A percentile compares a stretch with the other conserved stretches of the same genome.
These are phyloP conservation scores for Heptranchias perlo DNA, from an alignment of 2,113 vertebrate species.

Conservation along the genomic window DNA sequence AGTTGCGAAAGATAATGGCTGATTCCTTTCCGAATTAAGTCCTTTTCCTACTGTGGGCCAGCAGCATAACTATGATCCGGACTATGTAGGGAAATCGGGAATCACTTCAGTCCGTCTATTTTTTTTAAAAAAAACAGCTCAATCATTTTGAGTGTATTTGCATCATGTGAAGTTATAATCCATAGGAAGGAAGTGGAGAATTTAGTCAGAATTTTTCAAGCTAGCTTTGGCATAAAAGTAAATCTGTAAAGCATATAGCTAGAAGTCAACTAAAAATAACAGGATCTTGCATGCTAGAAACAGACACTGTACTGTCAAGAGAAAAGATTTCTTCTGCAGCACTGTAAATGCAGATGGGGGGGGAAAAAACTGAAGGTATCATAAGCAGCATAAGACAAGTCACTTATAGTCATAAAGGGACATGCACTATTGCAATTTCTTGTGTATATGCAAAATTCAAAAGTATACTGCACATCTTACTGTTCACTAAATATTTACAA, in stretches of 20 bases:
- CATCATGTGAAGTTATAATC: neutral
- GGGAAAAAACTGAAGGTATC: neutral
- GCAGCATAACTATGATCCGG: neutral
- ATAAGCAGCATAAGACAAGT: neutral
- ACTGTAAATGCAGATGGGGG: neutral
- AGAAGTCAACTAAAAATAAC: neutral
- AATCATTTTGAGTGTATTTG: neutral
- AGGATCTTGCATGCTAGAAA: neutral
- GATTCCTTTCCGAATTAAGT: neutral
- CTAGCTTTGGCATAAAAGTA: neutral
- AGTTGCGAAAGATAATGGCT: neutral
- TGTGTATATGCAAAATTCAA: neutral
- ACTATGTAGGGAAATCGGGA: neutral
- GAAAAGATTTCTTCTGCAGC: neutral
- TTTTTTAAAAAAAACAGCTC: neutral
- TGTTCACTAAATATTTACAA: neutral
- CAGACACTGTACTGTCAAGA: neutral
- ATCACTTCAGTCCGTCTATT: neutral
- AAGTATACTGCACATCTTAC: neutral
- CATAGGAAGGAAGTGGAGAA: neutral
- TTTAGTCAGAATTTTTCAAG: neutral
- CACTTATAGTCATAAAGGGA: neutral
- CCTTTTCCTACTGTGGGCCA: neutral
- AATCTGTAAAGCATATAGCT: neutral
- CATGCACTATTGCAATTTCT: neutral